Evolutionary conservation across 2,888 invertebrate genomes (phyloP).

Genomic region (Cataglyphis rosenhaueri): DNA sequence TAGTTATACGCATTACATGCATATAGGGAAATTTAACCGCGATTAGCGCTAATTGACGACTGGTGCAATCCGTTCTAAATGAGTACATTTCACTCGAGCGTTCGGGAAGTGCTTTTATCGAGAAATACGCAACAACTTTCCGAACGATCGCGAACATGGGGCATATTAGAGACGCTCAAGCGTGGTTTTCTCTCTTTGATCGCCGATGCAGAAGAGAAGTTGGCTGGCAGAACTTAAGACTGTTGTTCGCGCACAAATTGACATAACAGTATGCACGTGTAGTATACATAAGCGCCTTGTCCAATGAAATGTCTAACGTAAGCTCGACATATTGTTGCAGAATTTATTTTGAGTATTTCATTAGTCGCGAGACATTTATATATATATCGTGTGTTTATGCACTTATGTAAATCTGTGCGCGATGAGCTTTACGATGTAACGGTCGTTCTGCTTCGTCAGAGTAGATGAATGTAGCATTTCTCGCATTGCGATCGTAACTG

Average conservation of each 20-base stretch:
- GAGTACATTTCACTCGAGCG: constrained; percentile 52
- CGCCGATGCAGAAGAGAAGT: constrained; percentile 71
- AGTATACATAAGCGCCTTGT: background rate
- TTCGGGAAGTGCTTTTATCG: constrained; percentile 49
- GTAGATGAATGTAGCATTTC: constrained; percentile 84
- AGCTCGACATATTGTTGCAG: constrained; percentile 12
- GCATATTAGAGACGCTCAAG: constrained; percentile 59
- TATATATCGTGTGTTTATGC: constrained; percentile 10
- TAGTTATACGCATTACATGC: constrained; percentile 19
- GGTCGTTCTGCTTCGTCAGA: constrained; percentile 84
- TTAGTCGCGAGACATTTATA: constrained; percentile 22
- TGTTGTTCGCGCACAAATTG: constrained; percentile 27
- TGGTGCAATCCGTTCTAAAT: constrained; percentile 52
- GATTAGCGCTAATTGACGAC: constrained; percentile 47
- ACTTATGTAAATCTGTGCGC: constrained; percentile 43
- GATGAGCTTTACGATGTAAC: constrained; percentile 75
- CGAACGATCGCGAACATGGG: constrained; percentile 46
- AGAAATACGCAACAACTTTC: constrained; percentile 55
- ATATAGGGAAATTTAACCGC: constrained; percentile 27
- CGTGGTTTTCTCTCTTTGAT: constrained; percentile 61
- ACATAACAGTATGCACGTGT: constrained; percentile 23
- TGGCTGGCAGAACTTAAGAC: constrained; percentile 52
- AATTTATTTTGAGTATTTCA: constrained; percentile 37
- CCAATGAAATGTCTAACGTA: background rate
- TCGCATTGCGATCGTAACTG: constrained; percentile 81